Evolutionary conservation across 64 coral and sea anemone genomes (phyloP), one percentile per base, ranked within the genome.

Genomic region (Stichodactyla helianthus): DNA sequence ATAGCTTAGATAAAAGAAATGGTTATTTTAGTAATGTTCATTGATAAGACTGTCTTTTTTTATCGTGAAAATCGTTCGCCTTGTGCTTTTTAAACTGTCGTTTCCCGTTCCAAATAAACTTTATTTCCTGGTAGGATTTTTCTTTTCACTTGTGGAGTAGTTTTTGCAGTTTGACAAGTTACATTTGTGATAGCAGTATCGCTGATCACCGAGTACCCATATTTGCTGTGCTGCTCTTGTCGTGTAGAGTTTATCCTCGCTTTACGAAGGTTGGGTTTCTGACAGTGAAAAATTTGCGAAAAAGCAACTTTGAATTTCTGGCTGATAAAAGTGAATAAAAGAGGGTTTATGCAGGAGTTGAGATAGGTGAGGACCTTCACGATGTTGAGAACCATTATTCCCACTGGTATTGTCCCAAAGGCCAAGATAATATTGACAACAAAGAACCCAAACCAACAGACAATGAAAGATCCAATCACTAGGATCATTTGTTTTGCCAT

Each of bases 371-470:
- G 80, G 50, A 90, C 88, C 81, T 97, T 97, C 8, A 97, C 84
- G 60, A 97, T 53, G 76, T 97, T 87, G 22, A 84, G 50, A 6
- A 86, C 77, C n/a, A 83, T 88, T 27, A 71, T 79, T 10, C 68
- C 82, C 55, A 89, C 86, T 25, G 80, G 55, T 0, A 63, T 85
- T 84, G 87, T 90, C 6, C 35, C 35, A 44, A 87, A 77, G 57
- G 88, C 91, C 50, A 93, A 89, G 20, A 97, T 82, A 53, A 97
- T 25, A 26, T 82, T 93, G 22, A 92, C 88, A 77, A 97, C 91
- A 90, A 97, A 97, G 89, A 97, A 97, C 2, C 91, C 86, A 28
- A 82, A 86, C 94, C 94, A 97, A 65, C 94, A 97, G 23, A 97
- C 77, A 22, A 93, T 93, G 76, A 97, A 97, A 67, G 91, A 60